These are phyloP conservation scores for Diadema setosum DNA, from an alignment of 35 echinoderm and acorn worm genomes.

Conservation along the genomic window DNA sequence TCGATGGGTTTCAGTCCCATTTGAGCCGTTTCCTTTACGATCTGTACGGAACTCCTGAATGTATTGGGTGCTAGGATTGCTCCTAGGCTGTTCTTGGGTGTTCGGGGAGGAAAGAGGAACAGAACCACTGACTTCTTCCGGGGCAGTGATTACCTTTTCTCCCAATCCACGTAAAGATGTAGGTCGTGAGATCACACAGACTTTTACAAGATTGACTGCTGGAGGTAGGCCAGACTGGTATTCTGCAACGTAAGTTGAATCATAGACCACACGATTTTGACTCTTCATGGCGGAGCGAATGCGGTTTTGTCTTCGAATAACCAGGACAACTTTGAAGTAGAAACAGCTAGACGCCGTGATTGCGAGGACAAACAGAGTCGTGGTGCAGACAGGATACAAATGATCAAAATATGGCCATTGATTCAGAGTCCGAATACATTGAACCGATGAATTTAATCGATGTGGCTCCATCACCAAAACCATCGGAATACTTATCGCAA, in stretches of 20 bases:
- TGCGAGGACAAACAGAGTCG: not conserved
- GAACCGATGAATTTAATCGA: not conserved
- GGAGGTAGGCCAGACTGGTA: not conserved
- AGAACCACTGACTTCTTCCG: too few relatives aligned
- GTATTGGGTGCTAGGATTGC: too few relatives aligned
- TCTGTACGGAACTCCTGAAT: too few relatives aligned
- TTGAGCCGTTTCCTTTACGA: too few relatives aligned
- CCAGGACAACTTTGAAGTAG: not conserved
- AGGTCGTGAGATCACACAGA: too few relatives aligned
- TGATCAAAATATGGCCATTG: not conserved
- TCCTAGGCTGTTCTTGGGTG: too few relatives aligned
- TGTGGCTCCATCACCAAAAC: not conserved
- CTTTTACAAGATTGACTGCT: too few relatives aligned
- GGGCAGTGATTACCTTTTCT: not conserved
- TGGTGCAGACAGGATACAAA: not conserved
- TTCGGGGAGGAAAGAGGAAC: too few relatives aligned
- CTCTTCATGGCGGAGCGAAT: not conserved
- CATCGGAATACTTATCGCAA: not conserved
- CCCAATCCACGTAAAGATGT: not conserved
- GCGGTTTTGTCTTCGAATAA: not conserved
- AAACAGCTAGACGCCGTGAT: not conserved
- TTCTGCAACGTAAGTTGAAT: too few relatives aligned
- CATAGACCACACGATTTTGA: too few relatives aligned
- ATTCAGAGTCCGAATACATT: not conserved
- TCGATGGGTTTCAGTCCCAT: too few relatives aligned